These are phyloP conservation scores for Podabrus alpinus DNA, from an alignment of 2,888 invertebrate species.

Conservation along the genomic window DNA sequence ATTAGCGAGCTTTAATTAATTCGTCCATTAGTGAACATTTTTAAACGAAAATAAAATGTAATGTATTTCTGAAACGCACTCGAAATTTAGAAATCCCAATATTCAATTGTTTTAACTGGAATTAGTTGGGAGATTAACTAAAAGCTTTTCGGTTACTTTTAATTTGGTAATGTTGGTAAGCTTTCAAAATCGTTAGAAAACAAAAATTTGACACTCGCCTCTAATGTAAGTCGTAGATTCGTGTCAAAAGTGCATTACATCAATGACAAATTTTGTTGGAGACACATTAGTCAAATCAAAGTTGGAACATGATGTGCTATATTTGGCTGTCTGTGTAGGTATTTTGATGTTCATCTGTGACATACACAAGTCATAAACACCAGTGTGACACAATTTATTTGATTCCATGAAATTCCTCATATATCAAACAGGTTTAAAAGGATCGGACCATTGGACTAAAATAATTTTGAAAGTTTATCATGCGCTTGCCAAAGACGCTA, in stretches of 20 bases:
- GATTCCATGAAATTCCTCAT: conserved; percentile 34
- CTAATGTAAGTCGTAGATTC: conserved; percentile 30
- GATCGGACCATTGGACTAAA: conserved; percentile 28
- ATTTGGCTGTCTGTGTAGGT: conserved; percentile 33
- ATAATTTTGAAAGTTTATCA: conserved; percentile 35
- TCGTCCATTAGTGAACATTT: not conserved
- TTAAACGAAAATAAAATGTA: not conserved
- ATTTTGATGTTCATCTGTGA: conserved; percentile 31
- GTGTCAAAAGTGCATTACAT: conserved; percentile 42
- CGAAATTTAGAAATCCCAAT: not conserved
- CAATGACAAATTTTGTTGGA: conserved; percentile 39
- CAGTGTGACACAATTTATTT: conserved; percentile 34
- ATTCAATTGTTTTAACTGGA: not conserved
- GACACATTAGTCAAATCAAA: conserved; percentile 41
- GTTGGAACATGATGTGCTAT: conserved; percentile 33
- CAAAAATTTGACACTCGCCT: not conserved
- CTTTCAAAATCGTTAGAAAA: not conserved
- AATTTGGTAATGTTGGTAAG: not conserved
- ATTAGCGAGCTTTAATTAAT: conserved; percentile 12
- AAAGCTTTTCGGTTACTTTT: not conserved
- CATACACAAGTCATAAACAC: conserved; percentile 32
- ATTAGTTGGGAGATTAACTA: not conserved
- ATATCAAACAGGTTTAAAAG: conserved; percentile 32
- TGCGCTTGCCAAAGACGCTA: conserved; percentile 31
- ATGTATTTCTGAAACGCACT: not conserved